Base-by-base conservation (phyloP, 2,888 invertebrate genomes). In the Cetonia aurata region DNA sequence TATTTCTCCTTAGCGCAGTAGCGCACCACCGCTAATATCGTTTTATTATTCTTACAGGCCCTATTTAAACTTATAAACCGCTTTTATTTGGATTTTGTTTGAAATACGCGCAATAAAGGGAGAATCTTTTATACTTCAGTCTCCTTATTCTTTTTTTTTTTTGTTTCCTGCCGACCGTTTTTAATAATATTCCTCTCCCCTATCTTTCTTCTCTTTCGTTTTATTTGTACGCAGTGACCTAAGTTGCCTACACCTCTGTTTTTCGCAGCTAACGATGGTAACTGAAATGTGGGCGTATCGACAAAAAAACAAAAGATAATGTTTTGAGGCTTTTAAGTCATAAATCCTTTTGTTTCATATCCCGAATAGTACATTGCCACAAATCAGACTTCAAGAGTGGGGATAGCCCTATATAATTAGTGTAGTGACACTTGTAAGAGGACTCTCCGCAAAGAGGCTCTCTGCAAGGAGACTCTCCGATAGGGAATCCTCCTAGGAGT, bases 31-130 rank as follows among this genome's bases (percentile, higher is more conserved):
- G 50, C 37, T 50, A 62, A 37, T 50, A 50, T 48, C 50, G 15
- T 33, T 15, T 62, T 50, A 33, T 9, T 50, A 62, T 62, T 62
- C 62, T 33, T 50, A 62, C 48, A 33, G 33, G 31, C 48, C 48
- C 48, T 48, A 33, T 46, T 62, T 50, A 62, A 62, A 62, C 48
- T 62, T 62, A 62, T 37, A 48, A 62, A 50, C 37, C 62, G 50
- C 50, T 62, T 62, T 62, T 62, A 62, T 62, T 62, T 62, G 50
- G 31, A 62, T 48, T 50, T 62, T 62, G 33, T 62, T 48, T 46
- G 33, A 62, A 62, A 62, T 62, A 62, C 62, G 31, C 25, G 50
- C 62, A 62, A 48, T 62, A 50, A 50, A 62, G 8, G 50, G 10
- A 15, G 50, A 15, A 50, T 33, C 13, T 25, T 62, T 33, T 50